Percentiles rank a stretch among this genome's conserved stretches.
These are phyloP conservation scores for Vulpes ferrilata DNA, from an alignment of 2,113 vertebrate genomes.

Conservation along the genomic window DNA sequence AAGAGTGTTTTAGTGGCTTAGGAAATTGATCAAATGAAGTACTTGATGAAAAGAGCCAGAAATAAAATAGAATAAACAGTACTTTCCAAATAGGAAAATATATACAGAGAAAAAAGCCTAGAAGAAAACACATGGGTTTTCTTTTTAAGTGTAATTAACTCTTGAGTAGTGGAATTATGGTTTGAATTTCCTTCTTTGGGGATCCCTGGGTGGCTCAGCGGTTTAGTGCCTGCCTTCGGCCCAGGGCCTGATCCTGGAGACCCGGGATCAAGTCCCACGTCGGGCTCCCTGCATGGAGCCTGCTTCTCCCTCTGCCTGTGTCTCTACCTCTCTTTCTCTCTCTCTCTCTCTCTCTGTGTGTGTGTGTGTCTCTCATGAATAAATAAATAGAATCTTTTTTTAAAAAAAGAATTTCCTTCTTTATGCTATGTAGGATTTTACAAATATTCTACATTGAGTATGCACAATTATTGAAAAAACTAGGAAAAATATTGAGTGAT, in stretches of 20 bases:
- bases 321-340: too few species aligned
- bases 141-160: not conserved
- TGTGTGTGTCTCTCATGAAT: too few species aligned
- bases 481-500: not conserved
- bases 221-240: too few species aligned
- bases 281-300: too few species aligned
- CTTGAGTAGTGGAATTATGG: not conserved
- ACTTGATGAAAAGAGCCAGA: slow-evolving; percentile 4
- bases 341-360: too few species aligned
- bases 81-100: not conserved
- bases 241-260: too few species aligned
- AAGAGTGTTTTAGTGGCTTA: not conserved
- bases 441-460: not conserved
- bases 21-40: not conserved
- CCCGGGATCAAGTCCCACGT: too few species aligned
- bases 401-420: not conserved
- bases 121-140: not conserved
- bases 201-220: too few species aligned
- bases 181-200: not conserved
- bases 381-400: too few species aligned
- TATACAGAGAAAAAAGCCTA: not conserved
- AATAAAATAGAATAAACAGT: not conserved
- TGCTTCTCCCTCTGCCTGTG: too few species aligned
- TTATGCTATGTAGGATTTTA: not conserved
- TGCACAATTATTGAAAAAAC: not conserved